Evolutionary conservation across 1,140 invertebrate genomes (phyloP).

Genomic region (Atta colombica): DNA sequence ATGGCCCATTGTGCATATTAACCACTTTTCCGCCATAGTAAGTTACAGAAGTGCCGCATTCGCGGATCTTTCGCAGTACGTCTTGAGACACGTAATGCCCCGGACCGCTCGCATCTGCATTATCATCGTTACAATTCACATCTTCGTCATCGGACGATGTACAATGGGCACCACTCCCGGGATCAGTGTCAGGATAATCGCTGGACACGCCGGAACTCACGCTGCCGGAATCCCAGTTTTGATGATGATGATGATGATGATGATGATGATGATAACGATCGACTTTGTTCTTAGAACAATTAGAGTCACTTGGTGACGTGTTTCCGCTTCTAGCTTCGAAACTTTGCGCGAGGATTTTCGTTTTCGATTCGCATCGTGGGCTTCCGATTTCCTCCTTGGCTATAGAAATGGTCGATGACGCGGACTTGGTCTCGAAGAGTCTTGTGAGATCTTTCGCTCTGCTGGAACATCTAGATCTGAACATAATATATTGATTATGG

Average conservation of each 20-base stretch:
- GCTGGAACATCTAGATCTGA: conserved; percentile 83
- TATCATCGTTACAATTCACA: conserved; percentile 77
- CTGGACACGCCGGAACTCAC: conserved; percentile 87
- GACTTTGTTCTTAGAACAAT: conserved; percentile 76
- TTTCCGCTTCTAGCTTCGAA: conserved; percentile 84
- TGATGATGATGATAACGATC: conserved; percentile 69
- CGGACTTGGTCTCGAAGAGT: conserved; percentile 82
- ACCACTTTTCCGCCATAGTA: conserved; percentile 95
- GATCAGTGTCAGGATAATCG: conserved; percentile 86
- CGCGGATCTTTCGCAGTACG: conserved; percentile 94
- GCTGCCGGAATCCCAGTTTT: conserved; percentile 86
- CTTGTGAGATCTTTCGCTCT: conserved; percentile 84
- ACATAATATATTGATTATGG: conserved; percentile 30
- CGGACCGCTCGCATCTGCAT: conserved; percentile 75
- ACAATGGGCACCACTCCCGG: conserved; percentile 82
- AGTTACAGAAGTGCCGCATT: conserved; percentile 94
- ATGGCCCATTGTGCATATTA: conserved; percentile 89
- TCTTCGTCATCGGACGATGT: conserved; percentile 84
- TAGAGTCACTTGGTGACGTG: conserved; percentile 81
- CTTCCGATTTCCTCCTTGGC: conserved; percentile 75
- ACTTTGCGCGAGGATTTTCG: conserved; percentile 82
- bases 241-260: conserved; percentile 73
- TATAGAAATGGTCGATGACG: conserved; percentile 62
- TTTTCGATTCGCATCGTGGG: conserved; percentile 81
- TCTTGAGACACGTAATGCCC: conserved; percentile 91